Evolutionary conservation across 2,113 vertebrate genomes (phyloP).

Genomic region (Microcebus ravelobensis): DNA sequence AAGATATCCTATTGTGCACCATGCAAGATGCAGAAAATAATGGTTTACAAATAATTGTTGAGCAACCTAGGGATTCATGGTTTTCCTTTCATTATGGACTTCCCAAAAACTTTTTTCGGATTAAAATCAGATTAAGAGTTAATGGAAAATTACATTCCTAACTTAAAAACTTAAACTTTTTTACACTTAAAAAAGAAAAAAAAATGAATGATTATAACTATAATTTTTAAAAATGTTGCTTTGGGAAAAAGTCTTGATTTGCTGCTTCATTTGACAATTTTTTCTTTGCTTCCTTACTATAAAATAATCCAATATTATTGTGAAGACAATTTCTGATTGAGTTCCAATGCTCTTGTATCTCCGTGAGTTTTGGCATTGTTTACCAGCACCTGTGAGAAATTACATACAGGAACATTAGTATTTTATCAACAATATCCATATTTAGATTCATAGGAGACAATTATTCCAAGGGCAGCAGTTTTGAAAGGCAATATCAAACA

Average conservation of each 20-base stretch:
- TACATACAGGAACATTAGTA: conserved; percentile 4
- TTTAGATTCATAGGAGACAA: neutral
- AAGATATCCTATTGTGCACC: neutral
- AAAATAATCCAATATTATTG: conserved; percentile 66
- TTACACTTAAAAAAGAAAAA: conserved; percentile 4
- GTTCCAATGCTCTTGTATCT: conserved; percentile 89
- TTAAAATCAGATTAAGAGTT: conserved; percentile 57
- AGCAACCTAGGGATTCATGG: neutral
- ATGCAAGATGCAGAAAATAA: conserved; percentile 12
- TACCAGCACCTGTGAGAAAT: conserved; percentile 89
- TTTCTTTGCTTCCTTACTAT: conserved; percentile 26
- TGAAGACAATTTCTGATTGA: conserved; percentile 88
- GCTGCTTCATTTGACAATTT: conserved; percentile 5
- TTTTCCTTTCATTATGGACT: conserved; percentile 32
- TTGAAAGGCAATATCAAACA: conserved; percentile 28
- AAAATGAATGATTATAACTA: conserved; percentile 4
- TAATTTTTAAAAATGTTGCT: conserved; percentile 21
- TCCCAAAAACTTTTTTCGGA: conserved; percentile 38
- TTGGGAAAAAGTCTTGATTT: conserved; percentile 35
- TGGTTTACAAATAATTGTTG: conserved; percentile 22
- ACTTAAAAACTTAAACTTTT: conserved; percentile 45
- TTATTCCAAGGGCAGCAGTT: neutral
- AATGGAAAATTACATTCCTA: conserved; percentile 2
- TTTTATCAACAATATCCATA: neutral
- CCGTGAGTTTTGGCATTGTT: conserved; percentile 89